Base-by-base conservation (phyloP, 1,140 invertebrate genomes). In the Trichoplusia ni region DNA sequence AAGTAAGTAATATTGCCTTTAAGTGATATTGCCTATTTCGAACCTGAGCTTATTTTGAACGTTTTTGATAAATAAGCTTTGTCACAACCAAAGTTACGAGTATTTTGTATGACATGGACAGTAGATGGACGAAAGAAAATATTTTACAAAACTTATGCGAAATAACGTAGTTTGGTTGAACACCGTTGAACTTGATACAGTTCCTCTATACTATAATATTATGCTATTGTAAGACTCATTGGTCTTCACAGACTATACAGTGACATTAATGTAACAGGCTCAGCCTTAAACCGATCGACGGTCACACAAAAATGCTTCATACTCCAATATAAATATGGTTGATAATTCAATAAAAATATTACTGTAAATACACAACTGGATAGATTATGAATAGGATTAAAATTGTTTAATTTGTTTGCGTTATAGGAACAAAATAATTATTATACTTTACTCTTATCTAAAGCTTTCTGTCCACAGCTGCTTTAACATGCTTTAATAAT, bases 81-180 rank as follows among this genome's bases (percentile, higher is more conserved):
- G 37, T 64, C 61, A 64, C 61, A 64, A 64, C 61, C 61, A 56
- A 64, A 56, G 13, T 33, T 46, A 37, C 49, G 61, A 64, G 61
- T 64, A 64, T 64, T 60, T 40, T 46, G 61, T 4, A 53, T 63
- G 31, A 51, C 21, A 29, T 25, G 13, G 38, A 58, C 38, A 31
- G 11, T 21, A 23, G 11, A 44, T 38, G 33, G 14, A 9, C 5
- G 1, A 16, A 46, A 25, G 11, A 33, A 40, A 38, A 21, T 38
- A 51, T 33, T 60, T 29, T 35, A 60, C 42, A 46, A 60, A 37
- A 46, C 27, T 25, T 31, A 42, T 3, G 19, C 16, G 19, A n/a
- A 8, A 9, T 27, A 40, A 19, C 0, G n/a, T 11, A 1, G 4
- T 35, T 13, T 11, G 2, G n/a, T 35, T 13, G 1, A n/a, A n/a